Percentiles rank a stretch among this genome's conserved stretches.
Conservation (phyloP, 2,113 vertebrate species). For the Salvelinus alpinus region DNA sequence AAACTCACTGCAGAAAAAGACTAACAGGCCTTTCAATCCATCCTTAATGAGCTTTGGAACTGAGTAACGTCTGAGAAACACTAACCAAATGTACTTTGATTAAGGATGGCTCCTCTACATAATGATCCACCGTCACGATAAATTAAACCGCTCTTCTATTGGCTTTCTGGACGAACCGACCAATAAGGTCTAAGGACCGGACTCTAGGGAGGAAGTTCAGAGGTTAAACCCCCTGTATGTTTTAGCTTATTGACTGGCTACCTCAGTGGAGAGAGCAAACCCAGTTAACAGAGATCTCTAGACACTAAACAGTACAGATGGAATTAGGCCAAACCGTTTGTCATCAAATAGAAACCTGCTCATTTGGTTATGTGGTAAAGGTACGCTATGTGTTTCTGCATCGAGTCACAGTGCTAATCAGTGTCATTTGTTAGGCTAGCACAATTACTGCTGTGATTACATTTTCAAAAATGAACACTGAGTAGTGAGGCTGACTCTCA, state of each 20-base stretch:
- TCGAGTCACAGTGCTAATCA: too few relatives aligned
- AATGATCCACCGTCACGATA: conserved; percentile 22
- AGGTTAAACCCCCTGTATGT: conserved; percentile 23
- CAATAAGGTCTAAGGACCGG: conserved; percentile 15
- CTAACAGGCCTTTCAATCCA: neutral
- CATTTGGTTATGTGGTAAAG: neutral
- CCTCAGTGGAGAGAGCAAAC: neutral
- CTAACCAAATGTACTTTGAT: conserved; percentile 16
- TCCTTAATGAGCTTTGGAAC: conserved; percentile 16
- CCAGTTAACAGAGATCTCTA: neutral
- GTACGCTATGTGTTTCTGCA: neutral
- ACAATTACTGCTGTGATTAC: too few relatives aligned
- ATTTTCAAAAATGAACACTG: too few relatives aligned
- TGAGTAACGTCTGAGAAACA: conserved; percentile 16
- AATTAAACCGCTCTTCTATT: conserved; percentile 23
- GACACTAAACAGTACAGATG: neutral
- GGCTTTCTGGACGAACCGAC: conserved; percentile 18
- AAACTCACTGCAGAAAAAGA: neutral
- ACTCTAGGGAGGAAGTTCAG: conserved; percentile 14
- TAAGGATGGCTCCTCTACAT: conserved; percentile 5
- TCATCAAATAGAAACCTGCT: neutral
- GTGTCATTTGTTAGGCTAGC: too few relatives aligned
- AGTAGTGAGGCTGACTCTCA: too few relatives aligned
- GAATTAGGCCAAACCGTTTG: neutral
- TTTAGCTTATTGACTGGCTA: conserved; percentile 27